Evolutionary conservation across 2,888 invertebrate species (phyloP), one percentile per base, ranked within the genome.

Genomic region (Sarcophaga carnaria): DNA sequence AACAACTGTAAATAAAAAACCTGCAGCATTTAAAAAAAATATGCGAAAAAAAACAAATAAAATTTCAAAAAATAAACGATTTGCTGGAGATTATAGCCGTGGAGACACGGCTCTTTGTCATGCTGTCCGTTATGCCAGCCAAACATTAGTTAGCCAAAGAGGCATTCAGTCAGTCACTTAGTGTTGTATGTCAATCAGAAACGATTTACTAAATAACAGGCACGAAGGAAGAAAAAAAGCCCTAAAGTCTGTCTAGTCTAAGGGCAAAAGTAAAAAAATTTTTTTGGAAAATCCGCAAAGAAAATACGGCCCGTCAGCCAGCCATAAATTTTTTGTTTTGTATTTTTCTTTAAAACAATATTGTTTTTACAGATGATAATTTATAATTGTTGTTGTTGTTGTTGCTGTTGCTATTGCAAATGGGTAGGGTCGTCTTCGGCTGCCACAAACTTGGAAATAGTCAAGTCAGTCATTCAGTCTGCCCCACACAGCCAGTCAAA

Each of bases 191-290:
- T 37, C 37, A 54, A 54, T 54, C 54, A 54, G 37, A 54, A 54
- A 54, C 0, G 54, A 5, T 54, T 54, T 54, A 54, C 12, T 54
- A 17, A 54, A 54, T 4, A 37, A 37, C 8, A 37, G 37, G 37
- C 37, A 37, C 8, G 8, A 37, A 2, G 8, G 37, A 69, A 37
- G 4, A 27, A 49, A 47, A 69, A 45, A 69, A 54, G 59, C 59
- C 66, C 59, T 20, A 72, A 74, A 45, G 72, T 72, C 71, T 72
- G 80, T 80, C 60, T 74, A 69, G 74, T 78, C 74, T 80, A n/a
- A 17, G 60, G 80, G 27, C 20, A 80, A 72, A 80, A 27, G 8
- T 10, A 37, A 37, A 54, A 54, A 14, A 14, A 54, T 17, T 54
- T 12, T 54, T 54, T 54, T 49, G 49, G 69, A 70, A 54, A 60